Percentiles rank a stretch among this genome's conserved stretches.
These are phyloP conservation scores for Dromococcyx pavoninus DNA, from an alignment of 2,797 vertebrate genomes.

Conservation along the genomic window DNA sequence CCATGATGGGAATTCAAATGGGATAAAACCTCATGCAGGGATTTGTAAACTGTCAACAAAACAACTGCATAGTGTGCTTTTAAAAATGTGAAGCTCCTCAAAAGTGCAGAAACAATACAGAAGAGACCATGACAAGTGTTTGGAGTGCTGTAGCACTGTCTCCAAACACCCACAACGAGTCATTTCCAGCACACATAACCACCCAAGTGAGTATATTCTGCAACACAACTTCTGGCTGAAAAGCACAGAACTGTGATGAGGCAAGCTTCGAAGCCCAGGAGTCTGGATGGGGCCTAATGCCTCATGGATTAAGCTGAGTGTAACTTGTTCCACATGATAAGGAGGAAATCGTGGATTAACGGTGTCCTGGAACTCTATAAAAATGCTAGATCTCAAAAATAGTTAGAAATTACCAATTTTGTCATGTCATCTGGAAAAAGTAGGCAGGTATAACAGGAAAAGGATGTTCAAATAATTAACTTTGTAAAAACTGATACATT, in stretches of 20 bases:
- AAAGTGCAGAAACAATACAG: not conserved
- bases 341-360: not conserved
- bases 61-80: not conserved
- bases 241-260: not conserved
- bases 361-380: not conserved
- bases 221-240: not conserved
- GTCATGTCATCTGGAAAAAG: not conserved
- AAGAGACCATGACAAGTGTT: not conserved
- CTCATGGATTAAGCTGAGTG: not conserved
- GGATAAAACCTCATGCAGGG: not conserved
- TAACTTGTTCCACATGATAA: not conserved
- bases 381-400: not conserved
- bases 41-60: not conserved
- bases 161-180: not conserved
- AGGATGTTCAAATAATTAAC: not conserved
- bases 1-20: not conserved
- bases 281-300: not conserved
- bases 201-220: accelerated
- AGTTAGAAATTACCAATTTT: not conserved
- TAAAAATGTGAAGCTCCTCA: not conserved
- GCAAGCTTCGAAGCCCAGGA: not conserved
- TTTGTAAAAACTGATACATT: not conserved
- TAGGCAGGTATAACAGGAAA: not conserved
- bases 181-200: not conserved
- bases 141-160: not conserved